phyloP scores from a whole-genome alignment of 2,113 vertebrate species.

The Lutjanus erythropterus region DNA sequence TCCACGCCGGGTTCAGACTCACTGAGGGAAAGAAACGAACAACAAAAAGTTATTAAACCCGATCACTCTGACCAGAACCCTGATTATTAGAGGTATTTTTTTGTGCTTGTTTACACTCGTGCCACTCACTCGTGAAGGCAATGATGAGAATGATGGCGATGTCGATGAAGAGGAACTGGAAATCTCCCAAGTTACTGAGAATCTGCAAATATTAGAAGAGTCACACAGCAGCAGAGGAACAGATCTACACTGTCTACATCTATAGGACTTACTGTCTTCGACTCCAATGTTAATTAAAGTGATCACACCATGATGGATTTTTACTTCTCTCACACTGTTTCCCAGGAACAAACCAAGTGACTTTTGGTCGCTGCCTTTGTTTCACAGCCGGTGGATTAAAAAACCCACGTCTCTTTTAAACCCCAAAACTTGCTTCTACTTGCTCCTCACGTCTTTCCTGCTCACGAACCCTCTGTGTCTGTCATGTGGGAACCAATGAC shows the following conservation, averaged over 20 bases:
- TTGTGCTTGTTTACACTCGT: too few relatives aligned
- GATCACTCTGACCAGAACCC: too few relatives aligned
- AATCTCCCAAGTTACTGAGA: conserved; percentile 95
- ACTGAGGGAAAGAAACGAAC: conserved; percentile 79
- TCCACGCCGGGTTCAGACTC: conserved; percentile 97
- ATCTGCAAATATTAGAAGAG: conserved; percentile 84
- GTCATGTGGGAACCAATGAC: not conserved
- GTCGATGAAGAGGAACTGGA: conserved; percentile 99
- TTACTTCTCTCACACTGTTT: not conserved
- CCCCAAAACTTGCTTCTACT: not conserved
- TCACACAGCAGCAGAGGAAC: not conserved
- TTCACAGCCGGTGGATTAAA: not conserved
- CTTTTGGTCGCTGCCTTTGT: conserved; percentile 17
- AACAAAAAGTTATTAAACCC: not conserved
- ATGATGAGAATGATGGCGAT: conserved; percentile 94
- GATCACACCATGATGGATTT: not conserved
- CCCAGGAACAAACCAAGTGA: not conserved
- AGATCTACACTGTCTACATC: not conserved
- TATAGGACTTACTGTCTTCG: not conserved
- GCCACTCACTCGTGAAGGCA: conserved; percentile 95
- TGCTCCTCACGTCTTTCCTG: conserved; percentile 5
- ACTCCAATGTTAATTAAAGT: not conserved
- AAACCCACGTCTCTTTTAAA: not conserved
- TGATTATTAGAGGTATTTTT: too few relatives aligned
- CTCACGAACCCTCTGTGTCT: not conserved